Base-by-base conservation (phyloP, 35 echinoderm and acorn worm species). In the Lytechinus variegatus region DNA sequence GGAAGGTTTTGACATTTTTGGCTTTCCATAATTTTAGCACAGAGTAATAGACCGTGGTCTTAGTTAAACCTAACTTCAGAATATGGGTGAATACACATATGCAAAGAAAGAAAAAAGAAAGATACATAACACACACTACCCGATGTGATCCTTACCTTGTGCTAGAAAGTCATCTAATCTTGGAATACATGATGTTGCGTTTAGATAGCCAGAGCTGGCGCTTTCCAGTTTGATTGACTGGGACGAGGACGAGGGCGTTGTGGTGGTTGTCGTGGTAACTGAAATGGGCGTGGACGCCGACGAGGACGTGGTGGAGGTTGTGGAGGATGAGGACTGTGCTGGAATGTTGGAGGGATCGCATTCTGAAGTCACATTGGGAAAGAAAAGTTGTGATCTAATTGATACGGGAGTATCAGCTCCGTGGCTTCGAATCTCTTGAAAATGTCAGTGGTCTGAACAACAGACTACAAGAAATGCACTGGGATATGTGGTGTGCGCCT, bases 151-250 rank as follows among this genome's bases (percentile, higher is more conserved):
- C 94, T 52, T 92, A 97, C 96, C 96, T 91, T 96, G 95, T 57
- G 71, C 86, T 28, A 97, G 86, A 57, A 97, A 97, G 95, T 97
- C 96, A 66, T 97, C 96, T 28, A 97, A 95, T 27, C 86, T 91
- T 10, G 96, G 96, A 95, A 97, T 97, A 95, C 96, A 97, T 9
- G 95, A 91, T 8, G 96, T 66, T 56, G 79, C 55, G 87, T 95
- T 87, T 9, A 95, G 87, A 92, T 96, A 96, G 6, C 86, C 94
- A 5, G 96, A 95, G 27, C 95, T 89, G 53, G 56, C 95, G 54
- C 54, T 95, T 54, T 96, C 96, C 10, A 96, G 54, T 54, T 96
- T 96, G 86, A 96, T 94, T n/a, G 93, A 72, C 52, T 95, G 33
- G 9, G 51, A 28, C 12, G 95, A 55, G 10, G 92, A 90, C 2